Evolutionary conservation across 2,113 vertebrate species (phyloP), one percentile per base, ranked within the genome.

Genomic region (Gila orcuttii): DNA sequence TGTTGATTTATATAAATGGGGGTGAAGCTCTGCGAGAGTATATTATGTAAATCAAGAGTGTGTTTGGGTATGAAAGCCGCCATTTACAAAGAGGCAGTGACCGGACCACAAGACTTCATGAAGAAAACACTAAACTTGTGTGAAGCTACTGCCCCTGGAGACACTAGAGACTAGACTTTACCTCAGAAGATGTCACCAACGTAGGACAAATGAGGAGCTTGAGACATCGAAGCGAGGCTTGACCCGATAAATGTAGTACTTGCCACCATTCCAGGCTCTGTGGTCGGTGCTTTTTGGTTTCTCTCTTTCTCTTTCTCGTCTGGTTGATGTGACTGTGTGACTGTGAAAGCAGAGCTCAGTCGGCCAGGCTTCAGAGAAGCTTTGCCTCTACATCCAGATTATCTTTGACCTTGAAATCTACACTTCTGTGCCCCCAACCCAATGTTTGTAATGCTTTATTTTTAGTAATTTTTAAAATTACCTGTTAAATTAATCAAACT

Each of bases 401-500:
- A 15, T 84, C 36, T 28, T 33, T 76, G 55, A 82, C 79, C 19
- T 71, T 82, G 87, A 84, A 82, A 87, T 88, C 87, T 66, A 87
- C 86, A 85, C 71, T 85, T 83, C 87, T 89, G 88, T 88, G 85
- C 89, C 89, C 89, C 89, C 84, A 88, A 62, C 79, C 77, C 66
- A 28, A 90, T 92, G 91, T 94, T 93, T 94, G 91, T 93, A 93
- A 94, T 91, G 93, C 93, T 94, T 95, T 93, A 92, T 93, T 94
- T 95, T 94, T 93, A 94, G 93, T 93, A 39, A 85, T 94, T 94
- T 95, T 95, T 93, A 92, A 73, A 82, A 81, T 92, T 87, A 93
- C 92, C 92, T 94, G 93, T 95, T 94, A 94, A 95, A 87, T 94
- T 93, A 95, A 94, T 94, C 93, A 89, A 78, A 93, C 92, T 94